Conservation (phyloP, 92 coral and sea anemone genomes). For the Micromussa lordhowensis region DNA sequence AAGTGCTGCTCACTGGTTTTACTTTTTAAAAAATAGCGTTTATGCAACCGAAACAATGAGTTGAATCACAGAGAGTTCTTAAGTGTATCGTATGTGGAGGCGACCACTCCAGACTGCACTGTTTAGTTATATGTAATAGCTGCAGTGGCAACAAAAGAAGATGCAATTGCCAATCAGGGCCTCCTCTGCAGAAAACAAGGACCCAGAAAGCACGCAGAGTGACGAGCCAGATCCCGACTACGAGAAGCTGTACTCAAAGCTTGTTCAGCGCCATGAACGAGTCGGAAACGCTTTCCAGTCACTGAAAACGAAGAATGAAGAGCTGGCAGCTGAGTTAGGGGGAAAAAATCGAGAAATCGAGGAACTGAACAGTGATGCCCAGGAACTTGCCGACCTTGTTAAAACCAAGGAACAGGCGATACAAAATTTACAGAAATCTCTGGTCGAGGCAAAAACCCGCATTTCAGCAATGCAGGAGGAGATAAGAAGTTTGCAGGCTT, state of each 20-base stretch:
- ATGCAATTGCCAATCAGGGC: neutral
- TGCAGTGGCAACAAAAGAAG: neutral
- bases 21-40: too few species aligned
- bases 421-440: too few species aligned
- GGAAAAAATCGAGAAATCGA: conserved; percentile 6
- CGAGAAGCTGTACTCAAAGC: neutral
- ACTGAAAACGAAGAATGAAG: too few species aligned
- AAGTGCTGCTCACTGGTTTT: too few species aligned
- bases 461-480: conserved; percentile 20
- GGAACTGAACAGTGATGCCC: conserved; percentile 14
- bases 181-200: neutral
- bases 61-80: neutral
- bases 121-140: too few species aligned
- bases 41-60: too few species aligned
- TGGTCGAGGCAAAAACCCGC: too few species aligned
- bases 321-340: too few species aligned
- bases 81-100: neutral
- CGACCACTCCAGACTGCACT: conserved; percentile 3
- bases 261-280: neutral
- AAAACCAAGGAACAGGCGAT: too few species aligned
- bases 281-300: too few species aligned
- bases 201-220: neutral
- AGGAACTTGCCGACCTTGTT: conserved; percentile 29
- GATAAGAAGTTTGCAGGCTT: neutral
- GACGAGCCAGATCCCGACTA: neutral